Base-by-base conservation (phyloP, 35 echinoderm and acorn worm species). In the Hemicentrotus pulcherrimus region DNA sequence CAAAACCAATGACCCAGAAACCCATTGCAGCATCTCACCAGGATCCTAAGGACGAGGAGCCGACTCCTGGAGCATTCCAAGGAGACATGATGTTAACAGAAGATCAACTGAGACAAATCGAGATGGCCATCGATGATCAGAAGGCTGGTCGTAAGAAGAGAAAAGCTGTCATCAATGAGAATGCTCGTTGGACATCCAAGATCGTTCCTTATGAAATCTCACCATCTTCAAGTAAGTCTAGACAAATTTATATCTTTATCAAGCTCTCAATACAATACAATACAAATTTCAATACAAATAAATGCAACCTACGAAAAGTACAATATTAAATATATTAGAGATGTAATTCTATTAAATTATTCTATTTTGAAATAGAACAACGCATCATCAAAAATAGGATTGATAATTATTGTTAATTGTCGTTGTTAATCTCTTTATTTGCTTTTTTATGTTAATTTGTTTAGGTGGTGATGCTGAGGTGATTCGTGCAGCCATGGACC, bases 181-280 rank as follows among this genome's bases (percentile, higher is more conserved):
- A 11, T 24, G 3, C 32, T 22, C 95, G 95, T 12, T 95, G 95
- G 95, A 47, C 88, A 7, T n/a, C 6, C 11, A 90, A 90, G 1
- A 94, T 94, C 32, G 46, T 95, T 14, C 95, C 95, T 86, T 95
- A 95, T 35, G 90, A 60, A 47, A 95, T 95, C 32, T 0, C n/a
- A 35, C 9, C 47, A 24, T 60, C 47, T 24, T 95, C 60, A 78
- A 88, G 95, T 95, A 78, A 92, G 48, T 59, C 18, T 70, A n/a
- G n/a, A 50, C 48, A 50, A 5, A 9, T 9, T 5, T 50, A 5
- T 50, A 50, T 12, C 48, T 50, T 50, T 50, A 50, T 5, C 48
- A 50, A 50, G 48, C 48, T 50, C 48, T 50, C 48, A 50, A 50
- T 50, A 6, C 5, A 50, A n/a, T n/a, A n/a, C n/a, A n/a, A n/a